Percentiles rank a stretch among this genome's conserved stretches.
Evolutionary conservation across 2,113 vertebrate species (phyloP).

Genomic region (Semnornis frantzii): DNA sequence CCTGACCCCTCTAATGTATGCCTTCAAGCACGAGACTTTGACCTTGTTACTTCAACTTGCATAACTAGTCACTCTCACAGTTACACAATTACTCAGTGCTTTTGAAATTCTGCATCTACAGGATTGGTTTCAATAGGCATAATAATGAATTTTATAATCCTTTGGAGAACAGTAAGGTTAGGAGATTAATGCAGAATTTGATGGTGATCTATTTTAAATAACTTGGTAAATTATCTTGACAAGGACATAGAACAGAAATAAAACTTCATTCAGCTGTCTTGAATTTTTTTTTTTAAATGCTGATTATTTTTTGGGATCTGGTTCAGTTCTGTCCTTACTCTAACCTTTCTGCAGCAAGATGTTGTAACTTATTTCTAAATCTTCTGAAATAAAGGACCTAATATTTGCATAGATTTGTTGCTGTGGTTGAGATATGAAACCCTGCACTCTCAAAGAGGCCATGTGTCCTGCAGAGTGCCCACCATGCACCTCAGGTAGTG

Average conservation of each 20-base stretch:
- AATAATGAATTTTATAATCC: not conserved
- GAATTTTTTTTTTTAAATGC: not conserved
- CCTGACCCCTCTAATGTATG: not conserved
- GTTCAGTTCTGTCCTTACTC: not conserved
- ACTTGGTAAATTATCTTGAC: not conserved
- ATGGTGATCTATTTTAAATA: constrained; percentile 1
- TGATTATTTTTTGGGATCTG: not conserved
- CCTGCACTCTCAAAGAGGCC: too few species aligned
- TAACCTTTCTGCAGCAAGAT: not conserved
- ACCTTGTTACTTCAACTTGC: constrained; percentile 12
- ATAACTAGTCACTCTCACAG: not conserved
- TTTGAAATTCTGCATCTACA: not conserved
- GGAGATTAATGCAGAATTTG: constrained; percentile 7
- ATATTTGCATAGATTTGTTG: not conserved
- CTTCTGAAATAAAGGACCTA: not conserved
- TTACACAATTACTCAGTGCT: not conserved
- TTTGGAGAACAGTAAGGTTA: constrained; percentile 22
- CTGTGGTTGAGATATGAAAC: not conserved
- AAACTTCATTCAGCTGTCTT: not conserved
- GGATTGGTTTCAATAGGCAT: not conserved
- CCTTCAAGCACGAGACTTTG: not conserved
- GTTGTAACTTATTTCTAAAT: not conserved
- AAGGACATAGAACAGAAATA: not conserved
- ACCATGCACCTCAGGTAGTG: not conserved
- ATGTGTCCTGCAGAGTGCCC: rapidly evolving